Conservation (phyloP, 2,113 vertebrate genomes). For the Chitala chitala region DNA sequence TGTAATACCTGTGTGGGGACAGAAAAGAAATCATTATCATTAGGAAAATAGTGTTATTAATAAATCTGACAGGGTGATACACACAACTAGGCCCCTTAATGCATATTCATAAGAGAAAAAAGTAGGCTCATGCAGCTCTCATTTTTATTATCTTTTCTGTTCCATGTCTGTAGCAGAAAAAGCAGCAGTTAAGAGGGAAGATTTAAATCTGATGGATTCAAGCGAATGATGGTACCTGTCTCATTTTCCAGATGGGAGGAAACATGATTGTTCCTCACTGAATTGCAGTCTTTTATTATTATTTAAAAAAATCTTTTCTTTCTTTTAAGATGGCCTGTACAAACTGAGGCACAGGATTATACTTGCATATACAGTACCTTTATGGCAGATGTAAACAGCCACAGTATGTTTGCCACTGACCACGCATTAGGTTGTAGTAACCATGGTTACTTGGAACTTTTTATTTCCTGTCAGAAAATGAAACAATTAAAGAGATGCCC, state of each 20-base stretch:
- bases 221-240: background rate
- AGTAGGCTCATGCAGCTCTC: constrained; percentile 1
- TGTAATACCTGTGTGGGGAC: background rate
- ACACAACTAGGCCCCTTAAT: background rate
- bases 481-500: background rate
- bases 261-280: constrained; percentile 1
- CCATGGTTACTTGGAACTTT: constrained; percentile 14
- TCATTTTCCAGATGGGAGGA: constrained; percentile 9
- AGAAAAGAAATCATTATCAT: constrained; percentile 10
- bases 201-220: background rate
- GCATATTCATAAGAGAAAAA: constrained; percentile 1
- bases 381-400: constrained; percentile 13
- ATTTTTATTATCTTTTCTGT: background rate
- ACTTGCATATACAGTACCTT: background rate
- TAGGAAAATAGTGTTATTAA: constrained; percentile 14
- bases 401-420: background rate
- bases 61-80: constrained; percentile 7
- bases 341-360: constrained; percentile 1
- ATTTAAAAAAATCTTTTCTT: background rate
- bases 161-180: background rate
- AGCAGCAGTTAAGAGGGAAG: background rate
- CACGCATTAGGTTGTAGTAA: background rate
- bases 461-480: background rate
- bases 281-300: background rate
- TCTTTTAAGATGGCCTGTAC: background rate